Evolutionary conservation across 2,113 vertebrate species (phyloP), one percentile per base, ranked within the genome.

Genomic region (Eclectus roratus): DNA sequence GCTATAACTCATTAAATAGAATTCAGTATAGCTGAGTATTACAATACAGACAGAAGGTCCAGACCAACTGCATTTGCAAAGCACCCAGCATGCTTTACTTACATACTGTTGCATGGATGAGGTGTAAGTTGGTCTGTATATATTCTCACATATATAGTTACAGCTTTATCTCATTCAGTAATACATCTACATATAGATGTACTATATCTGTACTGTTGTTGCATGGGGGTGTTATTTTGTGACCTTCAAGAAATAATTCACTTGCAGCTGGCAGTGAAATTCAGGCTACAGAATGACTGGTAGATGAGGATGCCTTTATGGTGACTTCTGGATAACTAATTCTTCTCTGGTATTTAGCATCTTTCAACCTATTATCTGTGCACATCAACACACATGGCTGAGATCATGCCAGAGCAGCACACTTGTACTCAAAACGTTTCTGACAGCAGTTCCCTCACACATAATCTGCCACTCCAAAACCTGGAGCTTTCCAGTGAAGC

Each of bases 91-190:
- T 1, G 1, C 8, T 70, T 58, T 33, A 61, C 25, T 53, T 46
- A 64, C 0, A 3, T 31, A 33, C 3, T 56, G 31, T 2, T 71
- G 31, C 11, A 77, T 21, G 43, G 37, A 70, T 17, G 81, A 55
- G 27, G 11, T n/a, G 0, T 20, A 46, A 83, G 6, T 61, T 60
- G 0, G 0, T 19, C 66, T 20, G 8, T 25, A 66, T 13, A 31
- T 5, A 41, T 58, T 52, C 68, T 55, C 81, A 76, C 20, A 72
- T 6, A 55, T 9, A 5, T 35, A 80, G 15, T 33, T 65, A 80
- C 61, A 58, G 10, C 9, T 73, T 88, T 37, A 61, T 21, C 23
- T 89, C 43, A 28, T 49, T 84, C 37, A 61, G 7, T 53, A 83
- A 64, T 33, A 80, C 2, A 37, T 46, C 70, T 46, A 43, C 33